Evolutionary conservation across 2,113 vertebrate species (phyloP).

Genomic region (Oxyura jamaicensis): DNA sequence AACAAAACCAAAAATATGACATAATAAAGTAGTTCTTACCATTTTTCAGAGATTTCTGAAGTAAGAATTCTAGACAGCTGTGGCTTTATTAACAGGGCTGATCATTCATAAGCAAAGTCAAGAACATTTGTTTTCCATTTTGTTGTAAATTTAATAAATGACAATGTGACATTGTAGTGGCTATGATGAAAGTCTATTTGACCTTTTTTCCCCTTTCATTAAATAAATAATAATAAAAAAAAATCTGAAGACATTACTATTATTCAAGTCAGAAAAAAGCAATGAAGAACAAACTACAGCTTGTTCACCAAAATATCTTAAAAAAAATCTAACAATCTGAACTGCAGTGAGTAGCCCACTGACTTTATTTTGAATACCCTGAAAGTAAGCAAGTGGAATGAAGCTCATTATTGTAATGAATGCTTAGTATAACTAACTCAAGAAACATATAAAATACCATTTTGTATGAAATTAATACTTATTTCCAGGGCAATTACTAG

Average conservation of each 20-base stretch:
- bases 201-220: not conserved
- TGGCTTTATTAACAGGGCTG: conserved; percentile 27
- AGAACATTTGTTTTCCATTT: conserved; percentile 47
- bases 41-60: conserved; percentile 45
- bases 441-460: not conserved
- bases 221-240: not conserved
- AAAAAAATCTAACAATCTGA: not conserved
- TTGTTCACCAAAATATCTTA: not conserved
- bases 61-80: conserved; percentile 40
- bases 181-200: not conserved
- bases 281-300: not conserved
- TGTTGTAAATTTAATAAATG: conserved; percentile 21
- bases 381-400: not conserved
- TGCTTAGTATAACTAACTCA: not conserved
- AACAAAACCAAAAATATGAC: not conserved
- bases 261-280: not conserved
- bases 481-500: not conserved
- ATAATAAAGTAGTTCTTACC: not conserved
- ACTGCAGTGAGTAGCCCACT: not conserved
- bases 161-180: not conserved
- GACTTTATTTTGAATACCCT: not conserved
- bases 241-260: not conserved
- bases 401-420: not conserved
- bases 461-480: not conserved
- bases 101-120: not conserved